These are phyloP conservation scores for Archocentrus centrarchus DNA, from an alignment of 2,113 vertebrate genomes.

Conservation along the genomic window DNA sequence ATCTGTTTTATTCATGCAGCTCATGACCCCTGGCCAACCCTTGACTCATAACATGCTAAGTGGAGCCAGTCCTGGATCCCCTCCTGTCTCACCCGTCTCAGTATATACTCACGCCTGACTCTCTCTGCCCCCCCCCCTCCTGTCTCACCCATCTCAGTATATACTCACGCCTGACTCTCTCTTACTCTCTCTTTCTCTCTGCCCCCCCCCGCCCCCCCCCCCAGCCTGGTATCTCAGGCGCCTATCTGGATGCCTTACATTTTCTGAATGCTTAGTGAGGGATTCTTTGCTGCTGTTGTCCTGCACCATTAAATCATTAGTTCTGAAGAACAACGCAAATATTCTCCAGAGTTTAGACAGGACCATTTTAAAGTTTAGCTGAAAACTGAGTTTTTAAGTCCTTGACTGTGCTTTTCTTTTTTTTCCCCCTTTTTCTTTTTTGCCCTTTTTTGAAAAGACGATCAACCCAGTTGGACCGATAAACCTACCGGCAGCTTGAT, in stretches of 20 bases:
- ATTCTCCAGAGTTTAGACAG: not conserved
- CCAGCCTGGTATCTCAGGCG: constrained; percentile 58
- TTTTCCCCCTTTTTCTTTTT: no score
- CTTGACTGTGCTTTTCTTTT: not conserved
- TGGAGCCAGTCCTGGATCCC: constrained; percentile 30
- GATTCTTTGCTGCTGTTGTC: constrained; percentile 54
- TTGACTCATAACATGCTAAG: constrained; percentile 61
- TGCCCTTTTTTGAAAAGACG: no score
- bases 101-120: constrained; percentile 24
- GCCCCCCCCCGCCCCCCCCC: not conserved
- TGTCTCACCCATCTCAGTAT: constrained; percentile 34
- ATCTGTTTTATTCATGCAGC: constrained; percentile 71
- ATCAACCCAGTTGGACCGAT: not conserved
- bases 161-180: constrained; percentile 24
- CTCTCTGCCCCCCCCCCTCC: not conserved
- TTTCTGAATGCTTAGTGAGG: constrained; percentile 68
- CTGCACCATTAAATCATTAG: constrained; percentile 17
- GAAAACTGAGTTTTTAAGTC: not conserved
- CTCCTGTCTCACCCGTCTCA: constrained; percentile 36
- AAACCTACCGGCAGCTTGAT: constrained; percentile 41
- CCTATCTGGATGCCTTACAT: constrained; percentile 71
- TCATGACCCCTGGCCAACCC: constrained; percentile 63
- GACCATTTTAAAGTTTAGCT: not conserved
- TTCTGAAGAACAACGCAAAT: not conserved
- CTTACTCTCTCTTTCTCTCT: not conserved